Base-by-base conservation (phyloP, 2,113 vertebrate species). In the Phyllostomus hastatus region DNA sequence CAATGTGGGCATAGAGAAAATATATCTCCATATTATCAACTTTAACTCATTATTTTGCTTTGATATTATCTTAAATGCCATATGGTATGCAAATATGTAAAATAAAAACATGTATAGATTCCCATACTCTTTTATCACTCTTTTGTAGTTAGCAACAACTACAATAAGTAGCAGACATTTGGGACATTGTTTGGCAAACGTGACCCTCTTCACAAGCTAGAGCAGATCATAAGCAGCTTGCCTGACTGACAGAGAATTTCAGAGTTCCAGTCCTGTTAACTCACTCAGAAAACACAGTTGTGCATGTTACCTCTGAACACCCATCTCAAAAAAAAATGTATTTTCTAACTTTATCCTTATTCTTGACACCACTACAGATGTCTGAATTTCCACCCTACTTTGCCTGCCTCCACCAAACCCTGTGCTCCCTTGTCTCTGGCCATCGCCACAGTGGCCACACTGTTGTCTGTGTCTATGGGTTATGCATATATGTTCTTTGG, bases 211-310 rank as follows among this genome's bases (percentile, higher is more conserved):
- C 28, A 19, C 12, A 46, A 43, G 3, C 9, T 73, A 35, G 1
- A 85, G 26, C 54, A 88, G 41, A 86, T 35, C 75, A 38, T 22
- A 24, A 24, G 24, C 67, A 95, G 66, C 52, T 80, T 2, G 67
- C 14, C 82, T 2, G 7, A 5, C 10, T 89, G n/a, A 93, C 16
- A 67, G 70, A 94, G 35, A 81, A 7, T 57, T 95, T 78, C 92
- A 28, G 59, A 96, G 38, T 2, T 57, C 43, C 9, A 81, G 5
- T 33, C 46, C 35, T 35, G 76, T 46, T 48, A 67, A 66, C 26
- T 50, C 69, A 87, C 33, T 64, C 85, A 90, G 50, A 91, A 95
- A 75, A 54, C 94, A 73, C 31, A 92, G 52, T 41, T 94, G 88
- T 88, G 22, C n/a, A 16, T 61, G 5, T 61, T 35, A 86, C 41